These are phyloP conservation scores for Drosophila pegasa DNA, from an alignment of 2,888 invertebrate genomes.

Conservation along the genomic window DNA sequence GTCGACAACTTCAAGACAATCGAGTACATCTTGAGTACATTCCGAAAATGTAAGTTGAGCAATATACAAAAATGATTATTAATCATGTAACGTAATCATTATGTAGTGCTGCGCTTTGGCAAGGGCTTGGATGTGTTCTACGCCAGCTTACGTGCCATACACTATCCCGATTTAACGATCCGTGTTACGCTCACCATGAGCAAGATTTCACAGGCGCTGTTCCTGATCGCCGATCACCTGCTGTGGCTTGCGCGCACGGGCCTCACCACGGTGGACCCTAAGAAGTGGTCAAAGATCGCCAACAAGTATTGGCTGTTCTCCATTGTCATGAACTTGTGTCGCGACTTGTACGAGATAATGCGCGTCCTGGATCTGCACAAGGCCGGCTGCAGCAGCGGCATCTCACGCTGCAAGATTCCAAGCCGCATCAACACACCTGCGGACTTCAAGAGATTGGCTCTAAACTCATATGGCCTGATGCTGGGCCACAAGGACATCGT, in stretches of 20 bases:
- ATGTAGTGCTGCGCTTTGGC: slow-evolving; percentile 92
- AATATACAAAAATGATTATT: no score
- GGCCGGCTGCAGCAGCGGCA: slow-evolving; percentile 83
- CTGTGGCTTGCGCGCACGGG: slow-evolving; percentile 93
- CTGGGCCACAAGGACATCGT: slow-evolving; percentile 88
- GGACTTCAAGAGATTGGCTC: slow-evolving; percentile 67
- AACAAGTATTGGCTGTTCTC: slow-evolving; percentile 95
- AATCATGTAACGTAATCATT: background rate
- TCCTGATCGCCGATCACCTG: slow-evolving; percentile 93
- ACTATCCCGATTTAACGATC: slow-evolving; percentile 90
- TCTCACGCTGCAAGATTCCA: slow-evolving; percentile 74
- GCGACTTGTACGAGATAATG: slow-evolving; percentile 94
- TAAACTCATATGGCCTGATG: slow-evolving; percentile 77
- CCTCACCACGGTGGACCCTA: slow-evolving; percentile 87
- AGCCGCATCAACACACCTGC: slow-evolving; percentile 65
- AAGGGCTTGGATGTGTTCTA: slow-evolving; percentile 93
- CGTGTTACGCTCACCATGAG: slow-evolving; percentile 91
- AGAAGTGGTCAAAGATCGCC: slow-evolving; percentile 90
- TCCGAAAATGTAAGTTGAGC: slow-evolving; percentile 90
- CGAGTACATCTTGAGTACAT: slow-evolving; percentile 93
- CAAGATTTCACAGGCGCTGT: slow-evolving; percentile 92
- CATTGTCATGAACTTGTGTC: slow-evolving; percentile 90
- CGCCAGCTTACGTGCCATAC: slow-evolving; percentile 89
- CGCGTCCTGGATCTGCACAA: slow-evolving; percentile 87
- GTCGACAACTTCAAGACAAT: slow-evolving; percentile 92